These are phyloP conservation scores for Forficula auricularia DNA, from an alignment of 1,140 invertebrate species.

Conservation along the genomic window DNA sequence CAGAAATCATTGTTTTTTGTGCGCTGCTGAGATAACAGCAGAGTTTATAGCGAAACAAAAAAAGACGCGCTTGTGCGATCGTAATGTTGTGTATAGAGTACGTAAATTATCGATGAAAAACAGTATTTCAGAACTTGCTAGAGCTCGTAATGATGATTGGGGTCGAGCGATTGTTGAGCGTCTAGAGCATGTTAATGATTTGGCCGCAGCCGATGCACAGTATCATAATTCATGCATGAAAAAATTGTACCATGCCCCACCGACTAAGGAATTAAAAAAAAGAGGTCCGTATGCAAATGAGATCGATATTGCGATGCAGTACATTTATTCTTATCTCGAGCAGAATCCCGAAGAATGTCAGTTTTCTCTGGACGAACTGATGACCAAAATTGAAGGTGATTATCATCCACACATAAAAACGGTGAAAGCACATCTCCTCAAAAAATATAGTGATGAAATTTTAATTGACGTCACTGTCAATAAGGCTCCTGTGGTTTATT, in stretches of 20 bases:
- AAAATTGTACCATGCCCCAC: too few relatives aligned
- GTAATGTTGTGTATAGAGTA: background rate
- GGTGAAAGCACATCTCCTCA: background rate
- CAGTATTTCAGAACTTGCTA: too few relatives aligned
- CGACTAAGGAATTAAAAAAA: too few relatives aligned
- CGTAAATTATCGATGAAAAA: background rate
- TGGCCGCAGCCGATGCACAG: too few relatives aligned
- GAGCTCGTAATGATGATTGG: too few relatives aligned
- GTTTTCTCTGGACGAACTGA: constrained; percentile 2
- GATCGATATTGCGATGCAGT: constrained; percentile 1
- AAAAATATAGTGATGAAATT: constrained; percentile 1
- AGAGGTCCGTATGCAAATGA: background rate
- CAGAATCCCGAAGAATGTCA: constrained; percentile 1
- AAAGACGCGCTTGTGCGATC: background rate
- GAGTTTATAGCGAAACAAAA: constrained; percentile 4
- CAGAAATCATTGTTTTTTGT: constrained; percentile 2
- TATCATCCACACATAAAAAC: constrained; percentile 3
- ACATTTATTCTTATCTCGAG: constrained; percentile 1
- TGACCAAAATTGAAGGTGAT: constrained; percentile 2
- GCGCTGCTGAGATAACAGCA: background rate
- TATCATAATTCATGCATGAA: too few relatives aligned
- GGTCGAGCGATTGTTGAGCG: too few relatives aligned
- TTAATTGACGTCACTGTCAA: background rate
- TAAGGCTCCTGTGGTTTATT: background rate
- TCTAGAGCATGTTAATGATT: too few relatives aligned